A percentile compares a stretch with the other conserved stretches of the same genome.
Evolutionary conservation across 2,888 invertebrate genomes (phyloP).

Genomic region (Drosophila glabriapex): DNA sequence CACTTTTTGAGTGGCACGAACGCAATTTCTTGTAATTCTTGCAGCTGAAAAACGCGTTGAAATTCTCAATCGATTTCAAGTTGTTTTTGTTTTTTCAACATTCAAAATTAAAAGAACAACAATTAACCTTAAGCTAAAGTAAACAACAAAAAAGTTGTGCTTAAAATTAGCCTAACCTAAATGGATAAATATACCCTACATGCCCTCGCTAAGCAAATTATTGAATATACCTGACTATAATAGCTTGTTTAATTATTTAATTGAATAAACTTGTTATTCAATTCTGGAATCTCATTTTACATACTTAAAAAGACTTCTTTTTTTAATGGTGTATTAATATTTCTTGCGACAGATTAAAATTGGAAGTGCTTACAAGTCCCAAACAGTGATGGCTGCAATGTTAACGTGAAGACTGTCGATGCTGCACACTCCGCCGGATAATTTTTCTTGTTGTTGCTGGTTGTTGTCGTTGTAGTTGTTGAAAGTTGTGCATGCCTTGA

Average conservation of each 20-base stretch:
- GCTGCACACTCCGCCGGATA: slow-evolving; percentile 12
- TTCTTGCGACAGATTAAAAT: slow-evolving; percentile 59
- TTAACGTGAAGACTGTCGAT: slow-evolving; percentile 3
- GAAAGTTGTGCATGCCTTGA: slow-evolving; percentile 14
- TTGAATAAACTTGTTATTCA: slow-evolving; percentile 22
- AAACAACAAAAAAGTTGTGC: slow-evolving; percentile 56
- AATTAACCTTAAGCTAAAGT: slow-evolving; percentile 48
- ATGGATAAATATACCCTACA: slow-evolving; percentile 34
- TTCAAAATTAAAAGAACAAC: slow-evolving; percentile 62
- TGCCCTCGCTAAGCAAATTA: slow-evolving; percentile 28
- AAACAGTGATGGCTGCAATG: slow-evolving; percentile 1
- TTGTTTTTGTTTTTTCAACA: slow-evolving; percentile 59
- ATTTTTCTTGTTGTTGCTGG: slow-evolving; percentile 8
- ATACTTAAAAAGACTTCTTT: slow-evolving; percentile 18
- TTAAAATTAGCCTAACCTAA: slow-evolving; percentile 45
- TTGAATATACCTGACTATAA: slow-evolving; percentile 30
- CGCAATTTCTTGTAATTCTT: slow-evolving; percentile 41
- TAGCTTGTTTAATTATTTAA: slow-evolving; percentile 2
- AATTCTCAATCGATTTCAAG: slow-evolving; percentile 49
- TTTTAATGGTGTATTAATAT: not conserved
- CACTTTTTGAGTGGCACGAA: slow-evolving; percentile 27
- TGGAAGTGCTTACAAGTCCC: slow-evolving; percentile 72
- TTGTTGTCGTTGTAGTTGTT: slow-evolving; percentile 9
- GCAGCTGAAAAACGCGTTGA: slow-evolving; percentile 61
- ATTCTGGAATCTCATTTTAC: slow-evolving; percentile 20